Percentiles rank a stretch among this genome's conserved stretches.
These are phyloP conservation scores for Eurytemora carolleeae DNA, from an alignment of 1,140 invertebrate genomes.

Conservation along the genomic window DNA sequence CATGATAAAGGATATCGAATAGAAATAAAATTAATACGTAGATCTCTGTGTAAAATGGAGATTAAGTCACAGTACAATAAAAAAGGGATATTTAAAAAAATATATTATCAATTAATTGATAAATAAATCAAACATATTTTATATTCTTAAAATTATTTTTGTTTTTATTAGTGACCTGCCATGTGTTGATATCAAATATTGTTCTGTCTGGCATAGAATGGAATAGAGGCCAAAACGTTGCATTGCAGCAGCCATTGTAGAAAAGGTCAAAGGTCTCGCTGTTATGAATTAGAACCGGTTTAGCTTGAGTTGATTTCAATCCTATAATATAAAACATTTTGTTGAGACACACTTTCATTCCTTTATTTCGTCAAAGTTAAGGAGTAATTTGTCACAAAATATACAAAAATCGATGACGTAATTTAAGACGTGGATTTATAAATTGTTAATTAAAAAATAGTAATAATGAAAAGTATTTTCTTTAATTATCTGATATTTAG, in stretches of 20 bases:
- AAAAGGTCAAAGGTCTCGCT: constrained; percentile 47
- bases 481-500: no score
- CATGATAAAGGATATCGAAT: no score
- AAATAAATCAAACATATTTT: neutral
- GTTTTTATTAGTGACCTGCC: constrained; percentile 30
- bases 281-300: constrained; percentile 3
- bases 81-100: neutral
- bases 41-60: no score
- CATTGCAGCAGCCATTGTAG: constrained; percentile 80
- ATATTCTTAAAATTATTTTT: neutral
- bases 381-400: no score
- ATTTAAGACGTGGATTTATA: no score
- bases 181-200: constrained; percentile 52
- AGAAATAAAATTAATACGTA: no score
- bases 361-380: no score
- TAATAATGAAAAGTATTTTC: no score
- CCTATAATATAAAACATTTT: neutral
- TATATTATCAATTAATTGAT: neutral
- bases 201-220: constrained; percentile 69
- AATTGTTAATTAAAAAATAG: no score
- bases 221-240: constrained; percentile 73
- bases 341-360: no score
- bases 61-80: no score
- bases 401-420: no score
- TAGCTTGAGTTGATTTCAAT: constrained; percentile 4